Evolutionary conservation across 1,140 invertebrate genomes (phyloP), one percentile per base, ranked within the genome.

Genomic region (Leptestheria dahalacensis): DNA sequence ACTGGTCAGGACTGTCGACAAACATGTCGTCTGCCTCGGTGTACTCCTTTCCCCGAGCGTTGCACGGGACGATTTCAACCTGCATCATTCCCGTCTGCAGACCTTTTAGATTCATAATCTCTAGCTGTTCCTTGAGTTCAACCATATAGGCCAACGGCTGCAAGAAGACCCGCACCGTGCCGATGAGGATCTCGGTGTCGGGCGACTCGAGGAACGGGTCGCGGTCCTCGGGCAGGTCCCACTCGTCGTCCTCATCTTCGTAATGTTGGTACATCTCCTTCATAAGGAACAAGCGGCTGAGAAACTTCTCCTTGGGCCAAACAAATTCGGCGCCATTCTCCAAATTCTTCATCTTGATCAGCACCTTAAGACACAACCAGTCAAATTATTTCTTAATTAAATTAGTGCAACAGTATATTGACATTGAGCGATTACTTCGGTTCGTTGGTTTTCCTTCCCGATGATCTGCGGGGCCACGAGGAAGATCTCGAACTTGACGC

Each of bases 231-330:
- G 77, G 71, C 49, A 77, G 26, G 53, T 80, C 73, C 74, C 75
- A 75, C 25, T 78, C 73, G 18, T 72, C 70, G 57, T 77, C 73
- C 15, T 74, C 77, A 48, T 79, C 76, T 62, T 75, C 69, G 63
- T 76, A 79, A 59, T 78, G 76, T 58, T 76, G 72, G 63, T 79
- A 82, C 72, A 82, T 78, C 65, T 82, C 79, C 66, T 79, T 76
- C 77, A 82, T 82, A n/a, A 76, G 66, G 63, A 75, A 79, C 59
- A 81, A 74, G 23, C 79, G 66, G 64, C 78, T 77, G 18, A 78
- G 65, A 67, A 82, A 82, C 63, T 76, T 77, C 33, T 76, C 69
- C 56, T 74, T 73, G 4, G 72, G 67, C 81, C 79, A 82, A 11
- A 79, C 68, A 67, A 77, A 82, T 62, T 79, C 76, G 41, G 74